Conservation (phyloP, 2,797 vertebrate species). For the Limnodromus scolopaceus region DNA sequence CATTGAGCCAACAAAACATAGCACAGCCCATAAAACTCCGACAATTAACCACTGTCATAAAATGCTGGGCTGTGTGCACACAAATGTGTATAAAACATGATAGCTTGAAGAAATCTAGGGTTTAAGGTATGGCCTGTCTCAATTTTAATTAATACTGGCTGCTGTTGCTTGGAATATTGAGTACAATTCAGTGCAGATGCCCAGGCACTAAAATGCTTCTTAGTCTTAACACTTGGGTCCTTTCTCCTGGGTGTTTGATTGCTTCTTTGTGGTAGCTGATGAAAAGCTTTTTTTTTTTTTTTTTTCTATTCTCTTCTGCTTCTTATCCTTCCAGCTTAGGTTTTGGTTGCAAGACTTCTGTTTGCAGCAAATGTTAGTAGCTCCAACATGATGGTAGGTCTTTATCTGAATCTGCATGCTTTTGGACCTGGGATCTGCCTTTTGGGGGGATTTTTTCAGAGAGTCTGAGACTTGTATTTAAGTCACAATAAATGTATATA, state of each 20-base stretch:
- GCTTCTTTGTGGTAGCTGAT: background rate
- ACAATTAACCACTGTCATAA: background rate
- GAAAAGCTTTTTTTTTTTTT: background rate
- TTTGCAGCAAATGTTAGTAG: background rate
- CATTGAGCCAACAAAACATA: background rate
- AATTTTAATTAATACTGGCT: background rate
- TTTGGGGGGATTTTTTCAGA: background rate
- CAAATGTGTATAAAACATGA: background rate
- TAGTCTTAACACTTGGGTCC: background rate
- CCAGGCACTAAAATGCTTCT: background rate
- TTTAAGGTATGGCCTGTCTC: background rate
- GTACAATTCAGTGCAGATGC: background rate
- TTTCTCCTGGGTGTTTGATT: background rate
- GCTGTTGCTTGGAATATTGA: background rate
- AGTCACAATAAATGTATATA: background rate
- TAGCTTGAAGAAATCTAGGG: background rate
- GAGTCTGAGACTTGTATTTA: background rate
- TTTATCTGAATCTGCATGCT: background rate
- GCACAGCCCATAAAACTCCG: background rate
- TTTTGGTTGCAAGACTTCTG: background rate
- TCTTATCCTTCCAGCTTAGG: background rate
- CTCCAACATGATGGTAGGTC: accelerated
- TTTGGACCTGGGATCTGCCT: background rate
- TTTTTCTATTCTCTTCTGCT: background rate
- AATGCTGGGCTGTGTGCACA: background rate